Evolutionary conservation across 2,888 invertebrate genomes (phyloP), one percentile per base, ranked within the genome.

Genomic region (Chalcis sispes): DNA sequence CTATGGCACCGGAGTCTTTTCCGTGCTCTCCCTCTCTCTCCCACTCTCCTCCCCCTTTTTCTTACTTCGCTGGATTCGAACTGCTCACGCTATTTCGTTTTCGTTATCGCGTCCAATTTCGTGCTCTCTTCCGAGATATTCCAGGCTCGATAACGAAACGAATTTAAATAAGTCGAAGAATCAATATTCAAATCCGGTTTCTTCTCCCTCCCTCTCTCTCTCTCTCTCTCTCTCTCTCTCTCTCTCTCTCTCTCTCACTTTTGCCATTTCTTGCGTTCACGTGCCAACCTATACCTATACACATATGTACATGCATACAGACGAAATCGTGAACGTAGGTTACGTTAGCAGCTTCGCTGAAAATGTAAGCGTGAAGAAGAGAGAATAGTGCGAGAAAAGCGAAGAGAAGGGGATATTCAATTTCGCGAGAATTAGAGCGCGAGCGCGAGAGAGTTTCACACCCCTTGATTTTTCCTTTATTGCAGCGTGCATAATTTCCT

Each of bases 131-230:
- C 83, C 83, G 20, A 50, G 80, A 84, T 79, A 79, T 67, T 67
- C 64, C 23, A 29, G 70, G 23, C 15, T 20, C 79, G 83, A 83
- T 83, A 83, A 79, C 80, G 74, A 40, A 69, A 72, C 76, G 81
- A 87, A 88, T 88, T 88, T 87, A 87, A 88, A 88, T 88, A 87
- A 88, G 85, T 84, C 86, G 87, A 88, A 86, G 87, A 88, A 88
- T 88, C 88, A 88, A 88, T 88, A 88, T 88, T 88, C 86, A 87
- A 88, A 88, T 88, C 85, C 85, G 72, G 74, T 62, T 70, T 59
- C 69, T 15, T 13, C 65, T 64, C 20, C n/a, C 50, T 1, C 58
- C 20, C 40, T n/a, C 46, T 7, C 52, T 20, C n/a, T 23, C 18
- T 2, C 36, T 8, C 42, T 18, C 32, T 13, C 54, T 7, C 29